Base-by-base conservation (phyloP, 2,888 invertebrate genomes). In the Mesoligia furuncula region DNA sequence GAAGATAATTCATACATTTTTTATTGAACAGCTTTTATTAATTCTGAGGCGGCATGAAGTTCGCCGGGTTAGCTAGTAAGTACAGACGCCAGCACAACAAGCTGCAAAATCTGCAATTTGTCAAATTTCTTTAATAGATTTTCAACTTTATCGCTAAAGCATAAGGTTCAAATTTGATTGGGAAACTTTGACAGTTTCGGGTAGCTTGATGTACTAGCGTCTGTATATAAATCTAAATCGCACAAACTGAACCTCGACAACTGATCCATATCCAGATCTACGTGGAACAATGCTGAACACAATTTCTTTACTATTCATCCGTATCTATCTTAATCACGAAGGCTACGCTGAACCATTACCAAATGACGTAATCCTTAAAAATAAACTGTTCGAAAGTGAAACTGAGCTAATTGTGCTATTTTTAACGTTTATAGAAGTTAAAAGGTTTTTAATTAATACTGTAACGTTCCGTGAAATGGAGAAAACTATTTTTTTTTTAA, bases 401-500 rank as follows among this genome's bases (percentile, higher is more conserved):
- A 91, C 90, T 79, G 85, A 88, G 85, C 80, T 89, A 92, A 94
- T 94, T 92, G 93, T 88, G 92, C 91, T 93, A 93, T 95, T 94
- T 94, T 90, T 80, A 87, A 87, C 82, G 89, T 86, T 90, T 90
- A 84, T 83, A 66, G 36, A 17, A 70, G 62, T 64, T 85, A 91
- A 94, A 94, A 92, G 88, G 89, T 81, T 90, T 92, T 94, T 93
- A 95, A 95, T 95, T 93, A 90, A 90, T 89, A 91, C 67, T 62
- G 48, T 80, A 81, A 81, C 84, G 87, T 78, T 85, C 90, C 93
- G 92, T 93, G 93, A 93, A 94, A 94, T 93, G 87, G 89, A 87
- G 87, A 91, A 91, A 90, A 86, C 54, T 88, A 86, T 74, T 84
- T 85, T 81, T 83, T 83, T 81, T 84, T 85, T 81, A 72, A 74